Evolutionary conservation across 2,113 vertebrate genomes (phyloP), one percentile per base, ranked within the genome.

Genomic region (Emydocephalus ijimae): DNA sequence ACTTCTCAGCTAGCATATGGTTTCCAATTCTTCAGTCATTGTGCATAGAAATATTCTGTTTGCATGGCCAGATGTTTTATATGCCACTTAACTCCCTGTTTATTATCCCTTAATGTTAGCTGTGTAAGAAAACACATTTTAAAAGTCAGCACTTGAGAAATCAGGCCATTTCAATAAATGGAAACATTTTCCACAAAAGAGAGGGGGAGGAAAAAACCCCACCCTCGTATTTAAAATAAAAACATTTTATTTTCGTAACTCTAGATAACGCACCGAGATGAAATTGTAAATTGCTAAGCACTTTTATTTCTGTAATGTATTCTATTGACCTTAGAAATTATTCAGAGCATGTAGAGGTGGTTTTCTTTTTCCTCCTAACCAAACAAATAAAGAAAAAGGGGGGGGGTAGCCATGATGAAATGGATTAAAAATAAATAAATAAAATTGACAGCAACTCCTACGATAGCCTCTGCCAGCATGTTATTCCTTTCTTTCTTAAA

Each of bases 101-200:
- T 21, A 92, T 95, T 94, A 54, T 93, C 91, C 93, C 89, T 29
- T 86, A 89, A 94, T 90, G 54, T 88, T 88, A n/a, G 10, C 0
- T 0, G 9, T 61, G 50, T 89, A 85, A 91, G 54, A 69, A 88
- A 92, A 91, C 52, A 74, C 85, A 91, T 94, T 26, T 61, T 45
- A 92, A 93, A 92, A 93, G 93, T 94, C 45, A 95, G 95, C 91
- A 93, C 90, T 92, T 90, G 89, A 94, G 95, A 95, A 95, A 97
- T 93, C 69, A 91, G 29, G 64, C 29, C 29, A 21, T 94, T 95
- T 97, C 93, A 90, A 96, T 91, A 96, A 95, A 91, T 94, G 90
- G 93, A 96, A 97, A 97, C 57, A 96, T 52, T 93, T 93, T 92
- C 93, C 85, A 88, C 1, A 45, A 93, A 93, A 89, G 96, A 96